These are phyloP conservation scores for Notamacropus eugenii DNA, from an alignment of 2,797 vertebrate species.

Conservation along the genomic window DNA sequence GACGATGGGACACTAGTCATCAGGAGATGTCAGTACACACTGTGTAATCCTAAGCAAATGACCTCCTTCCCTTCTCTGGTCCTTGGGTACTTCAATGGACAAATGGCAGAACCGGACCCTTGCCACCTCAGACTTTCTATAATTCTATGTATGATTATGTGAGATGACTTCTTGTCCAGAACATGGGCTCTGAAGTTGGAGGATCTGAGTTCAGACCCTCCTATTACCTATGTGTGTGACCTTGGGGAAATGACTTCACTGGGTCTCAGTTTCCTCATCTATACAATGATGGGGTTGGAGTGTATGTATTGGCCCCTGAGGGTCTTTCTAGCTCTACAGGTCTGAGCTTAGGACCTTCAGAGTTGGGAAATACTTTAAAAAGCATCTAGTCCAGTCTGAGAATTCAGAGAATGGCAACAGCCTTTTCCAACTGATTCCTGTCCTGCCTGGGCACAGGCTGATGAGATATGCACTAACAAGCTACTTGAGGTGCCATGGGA, in stretches of 20 bases:
- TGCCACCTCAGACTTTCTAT: background rate
- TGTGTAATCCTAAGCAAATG: background rate
- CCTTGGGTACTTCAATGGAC: background rate
- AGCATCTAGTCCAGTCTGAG: background rate
- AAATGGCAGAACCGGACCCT: background rate
- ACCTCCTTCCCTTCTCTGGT: background rate
- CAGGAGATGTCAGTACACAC: background rate
- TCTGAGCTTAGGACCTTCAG: background rate
- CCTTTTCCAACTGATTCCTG: background rate
- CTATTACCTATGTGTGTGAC: background rate
- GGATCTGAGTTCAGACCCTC: background rate
- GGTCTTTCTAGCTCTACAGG: background rate
- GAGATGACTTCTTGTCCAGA: background rate
- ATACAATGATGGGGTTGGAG: background rate
- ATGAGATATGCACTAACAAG: background rate
- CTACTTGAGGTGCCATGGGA: conserved; percentile 53
- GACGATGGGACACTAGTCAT: background rate
- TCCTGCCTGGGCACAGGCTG: background rate
- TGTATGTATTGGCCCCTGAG: background rate
- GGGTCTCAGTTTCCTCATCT: background rate
- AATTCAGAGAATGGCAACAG: background rate
- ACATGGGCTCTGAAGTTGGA: background rate
- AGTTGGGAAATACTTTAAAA: background rate
- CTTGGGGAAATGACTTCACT: background rate
- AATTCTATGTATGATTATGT: background rate